Evolutionary conservation across 2,888 invertebrate species (phyloP), one percentile per base, ranked within the genome.

Genomic region (Dichetophora obliterata): DNA sequence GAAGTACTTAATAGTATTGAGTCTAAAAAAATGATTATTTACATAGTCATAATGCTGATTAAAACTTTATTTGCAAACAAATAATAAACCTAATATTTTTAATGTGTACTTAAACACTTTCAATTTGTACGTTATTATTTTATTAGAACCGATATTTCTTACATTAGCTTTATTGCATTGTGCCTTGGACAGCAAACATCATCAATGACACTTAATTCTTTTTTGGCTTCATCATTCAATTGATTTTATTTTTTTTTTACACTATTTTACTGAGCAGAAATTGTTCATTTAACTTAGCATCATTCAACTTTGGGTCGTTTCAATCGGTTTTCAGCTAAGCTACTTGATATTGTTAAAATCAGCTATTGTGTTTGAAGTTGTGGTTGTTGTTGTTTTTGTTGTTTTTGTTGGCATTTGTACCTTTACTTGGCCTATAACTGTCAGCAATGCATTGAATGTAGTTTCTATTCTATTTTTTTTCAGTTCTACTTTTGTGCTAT

Each of bases 321-420:
- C 31, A 34, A 66, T 50, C 43, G 63, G 63, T 63, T 76, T 54
- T 63, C 71, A 22, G 43, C 54, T 31, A 34, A 34, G 37, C 65
- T 63, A 61, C 72, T 65, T 76, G 27, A 57, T 65, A 19, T 71
- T 65, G 65, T 5, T 19, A 14, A 16, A 24, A 31, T 19, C 19
- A 43, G 57, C 59, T 59, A 24, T 59, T 59, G 27, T 34, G 19
- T 16, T 72, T 54, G 19, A 0, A 34, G 37, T 59, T 72, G 59
- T 22, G 37, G 16, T 71, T 72, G 37, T 71, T 57, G 37, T 59
- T 72, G 59, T 22, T 57, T 6, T 71, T 72, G 37, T 71, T 57
- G 16, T 59, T 4, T 34, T 37, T 59, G 48, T 43, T 48, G 43
- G 16, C 6, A 57, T 27, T 43, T 1, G 52, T 34, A 34, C 65